phyloP scores from a whole-genome alignment of 2,888 invertebrate genomes.

The Dioctria linearis region DNA sequence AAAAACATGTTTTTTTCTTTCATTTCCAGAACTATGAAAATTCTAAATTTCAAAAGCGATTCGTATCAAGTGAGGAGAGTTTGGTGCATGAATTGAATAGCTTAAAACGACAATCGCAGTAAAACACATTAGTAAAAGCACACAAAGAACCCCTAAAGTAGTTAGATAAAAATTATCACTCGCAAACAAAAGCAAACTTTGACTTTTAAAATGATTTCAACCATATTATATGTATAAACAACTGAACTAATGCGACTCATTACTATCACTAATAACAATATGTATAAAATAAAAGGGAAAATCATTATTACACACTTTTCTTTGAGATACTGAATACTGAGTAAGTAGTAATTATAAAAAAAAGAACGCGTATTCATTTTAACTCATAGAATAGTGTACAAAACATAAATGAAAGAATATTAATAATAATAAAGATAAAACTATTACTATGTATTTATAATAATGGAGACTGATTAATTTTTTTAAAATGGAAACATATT shows the following conservation, averaged over 20 bases:
- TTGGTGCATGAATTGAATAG: constrained; percentile 77
- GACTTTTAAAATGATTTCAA: constrained; percentile 40
- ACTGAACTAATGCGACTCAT: not conserved
- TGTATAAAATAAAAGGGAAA: constrained; percentile 4
- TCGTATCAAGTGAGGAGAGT: constrained; percentile 77
- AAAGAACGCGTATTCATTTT: not conserved
- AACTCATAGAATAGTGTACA: constrained; percentile 27
- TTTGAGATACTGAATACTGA: not conserved
- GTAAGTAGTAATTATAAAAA: not conserved
- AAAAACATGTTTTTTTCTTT: constrained; percentile 30
- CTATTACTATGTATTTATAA: constrained; percentile 39
- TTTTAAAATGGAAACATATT: constrained; percentile 25
- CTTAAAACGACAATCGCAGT: constrained; percentile 74
- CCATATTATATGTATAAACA: constrained; percentile 16
- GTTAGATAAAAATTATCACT: constrained; percentile 33
- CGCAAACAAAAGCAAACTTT: constrained; percentile 18
- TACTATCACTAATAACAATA: constrained; percentile 9
- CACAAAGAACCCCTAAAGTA: not conserved
- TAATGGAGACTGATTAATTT: constrained; percentile 54
- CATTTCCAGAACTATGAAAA: constrained; percentile 35
- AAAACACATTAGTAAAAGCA: not conserved
- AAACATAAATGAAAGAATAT: not conserved
- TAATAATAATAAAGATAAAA: not conserved
- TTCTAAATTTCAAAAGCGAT: constrained; percentile 76
- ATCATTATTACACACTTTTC: constrained; percentile 22